Conservation (phyloP, 2,113 vertebrate genomes). For the Centrocercus urophasianus region DNA sequence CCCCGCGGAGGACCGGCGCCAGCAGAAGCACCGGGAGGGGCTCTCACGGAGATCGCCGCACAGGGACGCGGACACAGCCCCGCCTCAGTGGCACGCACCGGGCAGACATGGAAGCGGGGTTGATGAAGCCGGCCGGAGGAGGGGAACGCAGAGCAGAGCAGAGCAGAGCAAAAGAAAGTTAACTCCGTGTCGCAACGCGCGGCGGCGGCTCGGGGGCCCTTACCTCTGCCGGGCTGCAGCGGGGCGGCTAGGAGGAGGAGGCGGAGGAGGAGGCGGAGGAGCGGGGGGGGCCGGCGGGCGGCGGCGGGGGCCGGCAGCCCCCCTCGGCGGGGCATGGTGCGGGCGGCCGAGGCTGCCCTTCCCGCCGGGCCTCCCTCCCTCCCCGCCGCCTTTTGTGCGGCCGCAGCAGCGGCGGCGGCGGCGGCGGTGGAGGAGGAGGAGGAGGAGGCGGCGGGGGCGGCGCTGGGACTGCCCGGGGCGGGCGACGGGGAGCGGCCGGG, state of each 20-base stretch:
- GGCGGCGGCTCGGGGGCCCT: background rate
- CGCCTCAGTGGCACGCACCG: too few relatives aligned
- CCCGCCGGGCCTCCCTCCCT: background rate
- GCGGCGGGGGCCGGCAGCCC: background rate
- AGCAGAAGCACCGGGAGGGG: background rate
- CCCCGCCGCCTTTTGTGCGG: conserved; percentile 11
- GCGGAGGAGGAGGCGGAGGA: background rate
- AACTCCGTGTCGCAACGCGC: background rate
- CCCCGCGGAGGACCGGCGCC: background rate
- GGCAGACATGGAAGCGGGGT: background rate
- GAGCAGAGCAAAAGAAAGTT: background rate
- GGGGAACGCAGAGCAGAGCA: too few relatives aligned
- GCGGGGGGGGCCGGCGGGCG: background rate
- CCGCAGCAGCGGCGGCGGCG: too few relatives aligned
- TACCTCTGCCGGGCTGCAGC: conserved; percentile 48
- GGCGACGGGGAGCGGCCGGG: too few relatives aligned
- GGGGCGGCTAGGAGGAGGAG: conserved; percentile 16
- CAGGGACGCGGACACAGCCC: too few relatives aligned
- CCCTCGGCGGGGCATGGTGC: conserved; percentile 21
- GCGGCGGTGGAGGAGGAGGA: too few relatives aligned
- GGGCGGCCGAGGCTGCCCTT: background rate
- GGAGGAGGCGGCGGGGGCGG: too few relatives aligned
- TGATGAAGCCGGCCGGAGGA: background rate
- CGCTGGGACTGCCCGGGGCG: too few relatives aligned
- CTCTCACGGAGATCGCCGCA: background rate